phyloP scores from a whole-genome alignment of 2,797 vertebrate species.

The Macrochelys suwanniensis region DNA sequence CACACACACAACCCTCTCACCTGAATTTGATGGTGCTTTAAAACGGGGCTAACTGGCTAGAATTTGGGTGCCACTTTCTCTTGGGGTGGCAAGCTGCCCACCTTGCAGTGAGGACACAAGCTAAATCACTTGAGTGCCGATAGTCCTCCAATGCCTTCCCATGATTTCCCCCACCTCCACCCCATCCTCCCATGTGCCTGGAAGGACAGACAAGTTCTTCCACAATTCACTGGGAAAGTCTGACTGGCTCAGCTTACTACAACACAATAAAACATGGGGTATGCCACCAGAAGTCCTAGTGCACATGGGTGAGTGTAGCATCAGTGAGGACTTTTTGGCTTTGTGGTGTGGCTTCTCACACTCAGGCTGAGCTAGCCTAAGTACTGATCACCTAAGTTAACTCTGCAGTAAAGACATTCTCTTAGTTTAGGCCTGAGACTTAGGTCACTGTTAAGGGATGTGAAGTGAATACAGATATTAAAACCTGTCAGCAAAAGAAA shows the following conservation, averaged over 20 bases:
- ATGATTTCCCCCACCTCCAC: not conserved
- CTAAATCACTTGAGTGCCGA: not conserved
- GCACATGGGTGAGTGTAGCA: not conserved
- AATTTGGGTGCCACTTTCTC: not conserved
- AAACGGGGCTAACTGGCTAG: not conserved
- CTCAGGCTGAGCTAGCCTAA: not conserved
- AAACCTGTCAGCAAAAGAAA: not conserved
- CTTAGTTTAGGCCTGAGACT: not conserved
- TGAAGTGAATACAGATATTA: not conserved
- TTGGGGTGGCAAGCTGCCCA: not conserved
- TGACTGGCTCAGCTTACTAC: not conserved
- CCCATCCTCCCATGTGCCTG: not conserved
- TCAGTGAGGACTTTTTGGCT: not conserved
- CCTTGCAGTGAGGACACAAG: slow-evolving; percentile 1
- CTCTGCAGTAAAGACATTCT: not conserved
- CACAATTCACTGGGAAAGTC: not conserved
- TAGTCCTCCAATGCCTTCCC: not conserved
- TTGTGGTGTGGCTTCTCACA: not conserved
- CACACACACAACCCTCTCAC: not conserved
- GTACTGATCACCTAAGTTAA: rapidly evolving
- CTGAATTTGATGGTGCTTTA: not conserved
- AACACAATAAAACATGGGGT: not conserved
- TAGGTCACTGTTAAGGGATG: not conserved
- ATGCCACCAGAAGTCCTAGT: rapidly evolving
- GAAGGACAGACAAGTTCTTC: not conserved